Percentiles rank a stretch among this genome's conserved stretches.
phyloP scores from a whole-genome alignment of 2,113 vertebrate genomes.

The Furnarius figulus region DNA sequence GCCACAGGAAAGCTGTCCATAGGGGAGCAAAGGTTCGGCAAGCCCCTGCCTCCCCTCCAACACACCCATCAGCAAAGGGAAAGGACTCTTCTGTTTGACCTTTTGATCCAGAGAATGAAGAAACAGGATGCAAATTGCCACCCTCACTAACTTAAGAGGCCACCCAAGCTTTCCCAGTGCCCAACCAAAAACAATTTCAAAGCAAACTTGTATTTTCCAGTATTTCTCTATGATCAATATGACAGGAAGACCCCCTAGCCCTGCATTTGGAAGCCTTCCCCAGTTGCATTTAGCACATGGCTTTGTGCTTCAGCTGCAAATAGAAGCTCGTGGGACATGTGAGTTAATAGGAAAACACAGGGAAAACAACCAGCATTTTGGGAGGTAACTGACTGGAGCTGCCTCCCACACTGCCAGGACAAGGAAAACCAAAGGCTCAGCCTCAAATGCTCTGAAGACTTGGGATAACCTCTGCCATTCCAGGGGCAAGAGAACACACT shows the following conservation, averaged over 20 bases:
- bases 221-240: rapidly evolving
- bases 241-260: background rate
- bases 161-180: background rate
- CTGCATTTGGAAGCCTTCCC: background rate
- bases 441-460: background rate
- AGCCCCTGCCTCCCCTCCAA: background rate
- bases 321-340: background rate
- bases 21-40: background rate
- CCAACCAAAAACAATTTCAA: background rate
- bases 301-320: background rate
- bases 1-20: rapidly evolving
- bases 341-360: background rate
- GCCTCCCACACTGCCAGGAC: background rate
- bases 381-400: background rate
- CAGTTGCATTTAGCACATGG: rapidly evolving
- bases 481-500: background rate
- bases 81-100: background rate
- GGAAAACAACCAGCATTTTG: background rate
- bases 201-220: background rate
- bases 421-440: background rate
- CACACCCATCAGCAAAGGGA: background rate
- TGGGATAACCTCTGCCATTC: background rate
- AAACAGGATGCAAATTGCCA: background rate
- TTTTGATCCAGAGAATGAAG: background rate
- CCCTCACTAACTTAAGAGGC: background rate